Evolutionary conservation across 2,888 invertebrate genomes (phyloP).

Genomic region (Tribolium freemani): DNA sequence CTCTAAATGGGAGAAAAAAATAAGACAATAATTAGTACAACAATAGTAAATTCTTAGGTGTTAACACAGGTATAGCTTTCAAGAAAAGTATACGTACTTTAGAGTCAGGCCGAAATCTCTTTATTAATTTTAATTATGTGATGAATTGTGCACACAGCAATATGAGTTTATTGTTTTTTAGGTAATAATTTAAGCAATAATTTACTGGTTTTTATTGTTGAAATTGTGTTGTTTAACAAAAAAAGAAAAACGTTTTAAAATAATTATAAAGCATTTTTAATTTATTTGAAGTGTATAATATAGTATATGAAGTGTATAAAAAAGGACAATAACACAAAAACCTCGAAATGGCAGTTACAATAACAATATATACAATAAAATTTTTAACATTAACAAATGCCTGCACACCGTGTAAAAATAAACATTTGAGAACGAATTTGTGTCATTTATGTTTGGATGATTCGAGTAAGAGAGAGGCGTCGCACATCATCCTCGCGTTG

Average conservation of each 20-base stretch:
- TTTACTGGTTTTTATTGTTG: slow-evolving; percentile 46
- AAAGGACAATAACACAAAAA: slow-evolving; percentile 12
- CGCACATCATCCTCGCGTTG: slow-evolving; percentile 86
- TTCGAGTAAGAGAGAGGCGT: slow-evolving; percentile 75
- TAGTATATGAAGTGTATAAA: neutral
- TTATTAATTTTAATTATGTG: slow-evolving; percentile 6
- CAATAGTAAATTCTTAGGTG: slow-evolving; percentile 6
- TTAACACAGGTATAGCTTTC: slow-evolving; percentile 46
- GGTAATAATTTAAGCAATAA: slow-evolving; percentile 49
- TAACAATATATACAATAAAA: slow-evolving; percentile 31
- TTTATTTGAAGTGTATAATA: neutral
- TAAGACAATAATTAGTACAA: slow-evolving; percentile 11
- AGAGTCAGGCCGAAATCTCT: slow-evolving; percentile 12
- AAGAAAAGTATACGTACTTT: slow-evolving; percentile 45
- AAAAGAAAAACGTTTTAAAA: neutral
- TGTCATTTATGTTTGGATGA: slow-evolving; percentile 59
- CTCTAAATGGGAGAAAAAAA: slow-evolving; percentile 71
- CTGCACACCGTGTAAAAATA: slow-evolving; percentile 29
- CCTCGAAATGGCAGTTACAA: slow-evolving; percentile 35
- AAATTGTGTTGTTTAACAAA: slow-evolving; percentile 3
- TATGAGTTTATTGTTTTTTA: slow-evolving; percentile 22
- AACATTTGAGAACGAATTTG: slow-evolving; percentile 28
- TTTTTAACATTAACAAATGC: slow-evolving; percentile 34
- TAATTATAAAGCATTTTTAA: neutral
- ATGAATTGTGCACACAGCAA: slow-evolving; percentile 24